Evolutionary conservation across 2,797 vertebrate species (phyloP), one percentile per base, ranked within the genome.

Genomic region (Phrynocephalus vlangalii): DNA sequence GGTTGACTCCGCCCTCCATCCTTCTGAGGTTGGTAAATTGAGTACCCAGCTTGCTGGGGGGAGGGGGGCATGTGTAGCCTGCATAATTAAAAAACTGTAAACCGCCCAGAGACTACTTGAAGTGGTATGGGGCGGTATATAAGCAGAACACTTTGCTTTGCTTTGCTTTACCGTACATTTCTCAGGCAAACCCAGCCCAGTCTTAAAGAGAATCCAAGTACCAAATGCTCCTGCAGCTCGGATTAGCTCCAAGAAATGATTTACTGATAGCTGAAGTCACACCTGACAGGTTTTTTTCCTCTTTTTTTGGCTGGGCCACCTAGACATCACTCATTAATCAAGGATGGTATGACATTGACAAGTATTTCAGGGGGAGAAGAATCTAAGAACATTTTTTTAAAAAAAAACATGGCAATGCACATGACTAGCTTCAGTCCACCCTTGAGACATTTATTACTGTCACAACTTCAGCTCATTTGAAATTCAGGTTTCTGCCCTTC

Each of bases 201-300:
- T 91, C 83, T 72, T 90, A 77, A 60, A 0, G 1, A 60, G 86
- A 91, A 85, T 60, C 60, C 92, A 56, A 1, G 72, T 52, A 88
- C 87, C 90, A 83, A 90, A 72, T 71, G 87, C 78, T 90, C 13
- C 85, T 66, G 16, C 0, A 7, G 84, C 33, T 91, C 50, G 56
- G 30, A 91, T 88, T 83, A 92, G 88, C 80, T 88, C 48, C 84
- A 66, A 84, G 26, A 92, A 67, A 0, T 75, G 77, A 81, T 88
- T 85, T 76, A 76, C 56, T 44, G 70, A 91, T 88, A 79, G 84
- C 70, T 92, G 82, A 86, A 89, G 92, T 92, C 89, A 90, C 79
- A 92, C 84, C 87, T 60, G 75, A 80, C 85, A 67, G 9, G 0
- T 56, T 56, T 56, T n/a, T 44, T 44, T 5, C 38, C 5, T 44